Evolutionary conservation across 23 tunicate genomes (phyloP), one percentile per base, ranked within the genome.

Genomic region (Styela plicata): DNA sequence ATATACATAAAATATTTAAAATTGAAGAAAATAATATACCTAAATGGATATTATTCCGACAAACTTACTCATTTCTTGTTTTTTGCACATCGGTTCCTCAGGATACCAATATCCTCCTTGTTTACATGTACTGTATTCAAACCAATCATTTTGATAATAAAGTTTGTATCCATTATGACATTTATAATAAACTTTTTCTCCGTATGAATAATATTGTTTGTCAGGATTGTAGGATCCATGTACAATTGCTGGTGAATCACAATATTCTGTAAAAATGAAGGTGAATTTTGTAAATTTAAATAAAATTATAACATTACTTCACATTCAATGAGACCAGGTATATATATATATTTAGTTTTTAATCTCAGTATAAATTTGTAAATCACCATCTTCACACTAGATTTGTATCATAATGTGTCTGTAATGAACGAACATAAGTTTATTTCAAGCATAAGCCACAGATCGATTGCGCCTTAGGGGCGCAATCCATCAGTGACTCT

Each of bases 21-120:
- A 44, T 44, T n/a, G n/a, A n/a, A n/a, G n/a, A n/a, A n/a, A n/a
- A n/a, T n/a, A n/a, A n/a, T n/a, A n/a, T n/a, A n/a, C n/a, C n/a
- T n/a, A n/a, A n/a, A n/a, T n/a, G n/a, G n/a, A n/a, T n/a, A n/a
- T n/a, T n/a, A n/a, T n/a, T n/a, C n/a, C n/a, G n/a, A 57, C 18
- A 18, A 57, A 73, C 78, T 73, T 37, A 73, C 78, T 31, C 52
- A 33, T 73, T 17, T 73, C 28, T 23, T 73, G 18, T 24, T 31
- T 0, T 76, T 53, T 76, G 26, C 81, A 76, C 52, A 29, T 76
- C 10, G 78, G 78, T 31, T 29, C 78, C 20, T n/a, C 17, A 13
- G 30, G 24, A 73, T 73, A 22, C 81, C 81, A 76, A 23, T 76
- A 24, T 36, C 81, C 81, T 7, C 37, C 66, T 23, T 76, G n/a